Conservation (phyloP, 2,888 invertebrate species). For the Xanthia togata region DNA sequence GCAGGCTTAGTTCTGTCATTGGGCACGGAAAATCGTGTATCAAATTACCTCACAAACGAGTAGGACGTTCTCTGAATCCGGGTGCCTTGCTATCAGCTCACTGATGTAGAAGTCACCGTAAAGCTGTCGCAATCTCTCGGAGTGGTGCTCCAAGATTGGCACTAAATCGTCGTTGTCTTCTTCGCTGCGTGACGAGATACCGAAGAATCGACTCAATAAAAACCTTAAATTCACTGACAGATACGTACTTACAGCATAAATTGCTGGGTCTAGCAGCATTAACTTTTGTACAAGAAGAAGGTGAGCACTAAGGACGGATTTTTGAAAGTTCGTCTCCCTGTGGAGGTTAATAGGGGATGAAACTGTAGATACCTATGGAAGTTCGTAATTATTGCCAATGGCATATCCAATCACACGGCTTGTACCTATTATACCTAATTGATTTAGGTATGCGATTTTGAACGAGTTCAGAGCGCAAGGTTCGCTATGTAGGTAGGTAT, state of each 20-base stretch:
- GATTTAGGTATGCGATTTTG: not conserved
- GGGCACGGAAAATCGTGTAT: not conserved
- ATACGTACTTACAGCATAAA: not conserved
- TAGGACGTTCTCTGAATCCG: slow-evolving; percentile 88
- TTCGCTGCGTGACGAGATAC: slow-evolving; percentile 83
- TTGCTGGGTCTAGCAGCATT: not conserved
- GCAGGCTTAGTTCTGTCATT: not conserved
- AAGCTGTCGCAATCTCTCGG: slow-evolving; percentile 83
- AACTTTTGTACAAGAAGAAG: not conserved
- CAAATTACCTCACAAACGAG: slow-evolving; percentile 91
- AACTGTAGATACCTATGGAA: not conserved
- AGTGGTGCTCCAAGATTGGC: slow-evolving; percentile 90
- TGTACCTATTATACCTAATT: not conserved
- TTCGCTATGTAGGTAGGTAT: not conserved
- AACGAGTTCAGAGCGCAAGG: not conserved
- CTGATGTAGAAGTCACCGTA: slow-evolving; percentile 93
- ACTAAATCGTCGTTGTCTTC: slow-evolving; percentile 93
- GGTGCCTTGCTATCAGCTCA: slow-evolving; percentile 91
- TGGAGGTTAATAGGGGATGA: not conserved
- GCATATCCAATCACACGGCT: too few relatives aligned
- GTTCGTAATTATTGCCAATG: too few relatives aligned
- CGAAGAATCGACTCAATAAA: not conserved
- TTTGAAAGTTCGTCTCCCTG: not conserved
- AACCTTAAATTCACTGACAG: not conserved
- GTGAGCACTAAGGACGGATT: not conserved